phyloP scores from a whole-genome alignment of 2,888 invertebrate genomes.

The Rhagonycha lutea region DNA sequence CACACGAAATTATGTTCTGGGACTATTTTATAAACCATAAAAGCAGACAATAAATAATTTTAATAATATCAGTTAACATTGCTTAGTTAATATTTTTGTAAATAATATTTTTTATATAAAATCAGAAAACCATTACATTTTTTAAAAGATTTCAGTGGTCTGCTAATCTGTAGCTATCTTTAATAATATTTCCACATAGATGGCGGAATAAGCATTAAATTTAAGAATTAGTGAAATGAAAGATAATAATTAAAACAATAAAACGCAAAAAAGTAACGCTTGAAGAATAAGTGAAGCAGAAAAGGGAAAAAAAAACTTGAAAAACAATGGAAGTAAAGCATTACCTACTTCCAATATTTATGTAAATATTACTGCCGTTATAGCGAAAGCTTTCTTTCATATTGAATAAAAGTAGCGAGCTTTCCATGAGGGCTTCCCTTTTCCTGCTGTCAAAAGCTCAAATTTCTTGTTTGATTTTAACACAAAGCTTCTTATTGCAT shows the following conservation, averaged over 20 bases:
- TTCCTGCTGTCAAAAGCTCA: slow-evolving; percentile 29
- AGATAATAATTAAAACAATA: neutral
- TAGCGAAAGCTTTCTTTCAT: slow-evolving; percentile 21
- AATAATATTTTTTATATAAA: too few relatives aligned
- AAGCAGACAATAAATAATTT: too few relatives aligned
- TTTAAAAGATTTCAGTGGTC: neutral
- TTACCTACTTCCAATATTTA: slow-evolving; percentile 8
- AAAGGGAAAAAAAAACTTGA: neutral
- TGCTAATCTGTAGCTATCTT: neutral
- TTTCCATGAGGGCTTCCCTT: slow-evolving; percentile 22
- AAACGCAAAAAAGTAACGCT: neutral
- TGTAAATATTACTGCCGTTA: slow-evolving; percentile 15
- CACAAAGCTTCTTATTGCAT: slow-evolving; percentile 27
- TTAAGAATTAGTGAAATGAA: neutral
- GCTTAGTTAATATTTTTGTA: too few relatives aligned
- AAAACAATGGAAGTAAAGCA: neutral
- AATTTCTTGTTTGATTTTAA: slow-evolving; percentile 30
- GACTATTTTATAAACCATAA: too few relatives aligned
- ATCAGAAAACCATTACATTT: too few relatives aligned
- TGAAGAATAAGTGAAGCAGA: neutral
- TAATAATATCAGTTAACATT: too few relatives aligned
- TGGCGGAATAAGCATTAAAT: neutral
- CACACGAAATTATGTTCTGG: too few relatives aligned
- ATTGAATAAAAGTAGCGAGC: slow-evolving; percentile 26
- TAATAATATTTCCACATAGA: neutral